Evolutionary conservation across 2,113 vertebrate genomes (phyloP).

Genomic region (Malaclemys terrapin): DNA sequence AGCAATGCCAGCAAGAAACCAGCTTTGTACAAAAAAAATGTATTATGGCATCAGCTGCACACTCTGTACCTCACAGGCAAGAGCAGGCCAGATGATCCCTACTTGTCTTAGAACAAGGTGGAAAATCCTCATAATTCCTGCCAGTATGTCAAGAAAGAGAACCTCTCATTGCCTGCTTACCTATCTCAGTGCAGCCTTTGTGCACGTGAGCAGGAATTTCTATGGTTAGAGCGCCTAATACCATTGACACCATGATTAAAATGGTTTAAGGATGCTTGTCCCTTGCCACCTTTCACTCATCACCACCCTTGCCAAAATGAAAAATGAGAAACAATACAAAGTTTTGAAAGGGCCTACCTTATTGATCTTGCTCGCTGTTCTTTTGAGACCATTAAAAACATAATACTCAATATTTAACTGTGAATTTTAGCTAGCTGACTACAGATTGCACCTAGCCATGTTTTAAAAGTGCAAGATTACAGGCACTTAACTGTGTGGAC

Average conservation of each 20-base stretch:
- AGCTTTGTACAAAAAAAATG: neutral
- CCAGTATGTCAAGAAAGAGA: neutral
- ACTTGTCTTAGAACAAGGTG: neutral
- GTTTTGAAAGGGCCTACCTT: neutral
- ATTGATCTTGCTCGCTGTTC: neutral
- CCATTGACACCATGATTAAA: neutral
- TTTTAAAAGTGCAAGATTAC: neutral
- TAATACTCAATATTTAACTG: neutral
- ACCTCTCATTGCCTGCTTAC: fast-evolving
- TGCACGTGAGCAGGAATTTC: neutral
- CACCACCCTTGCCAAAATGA: neutral
- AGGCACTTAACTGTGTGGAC: neutral
- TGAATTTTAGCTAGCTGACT: neutral
- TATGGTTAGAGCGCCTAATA: neutral
- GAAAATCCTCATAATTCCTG: neutral
- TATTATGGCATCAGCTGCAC: neutral
- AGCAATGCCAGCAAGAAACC: neutral
- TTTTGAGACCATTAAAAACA: neutral
- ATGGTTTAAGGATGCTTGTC: neutral
- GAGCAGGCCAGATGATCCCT: neutral
- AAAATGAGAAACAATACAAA: neutral
- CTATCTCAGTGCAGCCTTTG: neutral
- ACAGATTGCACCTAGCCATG: fast-evolving
- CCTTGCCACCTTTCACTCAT: neutral
- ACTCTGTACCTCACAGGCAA: neutral